phyloP scores from a whole-genome alignment of 2,797 vertebrate genomes.

The Oceanodroma leucorhoa region DNA sequence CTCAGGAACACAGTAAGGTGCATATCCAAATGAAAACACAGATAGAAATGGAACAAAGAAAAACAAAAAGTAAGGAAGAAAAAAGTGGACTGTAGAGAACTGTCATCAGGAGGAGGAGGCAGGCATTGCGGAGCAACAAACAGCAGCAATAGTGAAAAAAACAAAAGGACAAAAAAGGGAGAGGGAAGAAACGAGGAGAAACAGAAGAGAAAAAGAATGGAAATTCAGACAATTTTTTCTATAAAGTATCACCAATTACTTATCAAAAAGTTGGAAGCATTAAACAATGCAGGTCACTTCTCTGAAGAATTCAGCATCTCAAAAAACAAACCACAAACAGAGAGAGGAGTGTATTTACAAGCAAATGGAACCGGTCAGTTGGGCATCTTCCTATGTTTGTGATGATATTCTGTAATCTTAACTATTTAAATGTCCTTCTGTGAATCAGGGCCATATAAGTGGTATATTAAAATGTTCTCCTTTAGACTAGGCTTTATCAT shows the following conservation, averaged over 20 bases:
- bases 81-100: not conserved
- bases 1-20: not conserved
- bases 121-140: not conserved
- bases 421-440: not conserved
- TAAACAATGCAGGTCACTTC: not conserved
- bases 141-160: not conserved
- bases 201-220: not conserved
- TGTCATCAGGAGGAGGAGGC: not conserved
- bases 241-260: not conserved
- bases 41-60: not conserved
- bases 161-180: not conserved
- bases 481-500: not conserved
- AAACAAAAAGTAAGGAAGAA: not conserved
- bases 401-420: not conserved
- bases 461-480: not conserved
- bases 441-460: not conserved
- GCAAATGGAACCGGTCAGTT: not conserved
- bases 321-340: not conserved
- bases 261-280: not conserved
- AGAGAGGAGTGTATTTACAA: not conserved
- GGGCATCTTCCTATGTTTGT: not conserved
- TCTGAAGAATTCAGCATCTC: not conserved
- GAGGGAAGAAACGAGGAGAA: not conserved
- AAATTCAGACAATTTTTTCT: accelerated
- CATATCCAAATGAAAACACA: not conserved